Evolutionary conservation across 1,140 invertebrate genomes (phyloP), one percentile per base, ranked within the genome.

Genomic region (Conus ventricosus): DNA sequence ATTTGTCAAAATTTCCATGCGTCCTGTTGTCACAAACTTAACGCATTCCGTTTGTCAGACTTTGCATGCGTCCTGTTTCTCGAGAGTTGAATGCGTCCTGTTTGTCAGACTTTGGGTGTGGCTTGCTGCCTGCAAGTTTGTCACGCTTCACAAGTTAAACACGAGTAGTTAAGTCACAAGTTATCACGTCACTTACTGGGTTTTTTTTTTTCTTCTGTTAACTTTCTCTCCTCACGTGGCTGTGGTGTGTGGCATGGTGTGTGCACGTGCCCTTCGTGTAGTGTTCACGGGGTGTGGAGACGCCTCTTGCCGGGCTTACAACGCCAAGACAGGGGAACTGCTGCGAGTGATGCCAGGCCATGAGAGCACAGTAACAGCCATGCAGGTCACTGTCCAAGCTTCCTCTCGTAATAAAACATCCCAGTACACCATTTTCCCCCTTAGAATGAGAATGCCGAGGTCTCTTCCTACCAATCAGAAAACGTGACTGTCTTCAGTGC

Each of bases 241-340:
- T 39, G 39, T 39, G 39, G 39, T n/a, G 11, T 84, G 60, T 88
- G 60, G 78, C 27, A 1, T 84, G 51, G 39, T 23, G 51, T 88
- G 55, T 71, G 57, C 57, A 67, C 84, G 57, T 39, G 57, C 23
- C 27, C 11, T 63, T 25, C 71, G 92, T 92, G 20, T 92, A 96
- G 96, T 96, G 23, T 96, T 94, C 88, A 96, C 96, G 27, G 96
- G 94, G 10, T 95, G 95, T 92, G 95, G 95, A 0, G 95, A 96
- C 90, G 90, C 92, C 10, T 81, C 91, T 5, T 94, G 93, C 20
- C 91, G 95, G 80, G 94, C 94, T 76, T 96, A 93, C 91, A 96
- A 96, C 91, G 95, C 96, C n/a, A 96, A 96, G 92, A 95, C 95
- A 25, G 96, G 95, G 75, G 92, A 94, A 11, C 88, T 96, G 23